Base-by-base conservation (phyloP, 2,797 vertebrate genomes). In the Danio jaintianensis region DNA sequence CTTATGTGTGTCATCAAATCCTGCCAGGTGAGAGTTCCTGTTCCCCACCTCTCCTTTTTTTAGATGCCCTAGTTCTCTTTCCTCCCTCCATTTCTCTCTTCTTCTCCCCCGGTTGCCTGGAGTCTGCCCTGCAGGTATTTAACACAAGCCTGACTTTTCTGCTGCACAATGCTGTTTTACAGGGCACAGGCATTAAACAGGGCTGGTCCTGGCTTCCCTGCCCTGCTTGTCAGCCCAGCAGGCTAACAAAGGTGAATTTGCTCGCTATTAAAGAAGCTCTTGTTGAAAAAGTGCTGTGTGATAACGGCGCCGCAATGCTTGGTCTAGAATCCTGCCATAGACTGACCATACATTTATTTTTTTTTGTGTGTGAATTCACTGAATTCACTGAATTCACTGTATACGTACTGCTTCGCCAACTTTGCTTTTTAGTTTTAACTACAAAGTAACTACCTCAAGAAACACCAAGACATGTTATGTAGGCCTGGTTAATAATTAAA, bases 61-160 rank as follows among this genome's bases (percentile, higher is more conserved):
- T 69, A 68, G 72, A 80, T 84, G 79, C 50, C 85, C 82, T 80
- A 84, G 61, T 75, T 84, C 10, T 68, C 70, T 79, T 75, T 58
- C 36, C 67, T 53, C 63, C 62, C 45, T 70, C 64, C 62, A 43
- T 81, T 50, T 56, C 52, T 63, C 58, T 58, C 43, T 64, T 77
- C 63, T 59, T 81, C 56, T 78, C 75, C 71, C 64, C 71, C 79
- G 71, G 43, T 61, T 79, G 53, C 79, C 76, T 82, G 43, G 56
- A 74, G 64, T 69, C 67, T 83, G 78, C 70, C 80, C 69, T 75
- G 64, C 66, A 83, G 75, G 42, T 80, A 79, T 72, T 80, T 80
- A 73, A 82, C 74, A 80, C 71, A 58, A 59, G 29, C 40, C 55
- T 63, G 82, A 67, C 63, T 63, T 80, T 78, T 82, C 77, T 78